A percentile compares a stretch with the other conserved stretches of the same genome.
Conservation (phyloP, 2,113 vertebrate genomes). For the Hemiscyllium ocellatum region DNA sequence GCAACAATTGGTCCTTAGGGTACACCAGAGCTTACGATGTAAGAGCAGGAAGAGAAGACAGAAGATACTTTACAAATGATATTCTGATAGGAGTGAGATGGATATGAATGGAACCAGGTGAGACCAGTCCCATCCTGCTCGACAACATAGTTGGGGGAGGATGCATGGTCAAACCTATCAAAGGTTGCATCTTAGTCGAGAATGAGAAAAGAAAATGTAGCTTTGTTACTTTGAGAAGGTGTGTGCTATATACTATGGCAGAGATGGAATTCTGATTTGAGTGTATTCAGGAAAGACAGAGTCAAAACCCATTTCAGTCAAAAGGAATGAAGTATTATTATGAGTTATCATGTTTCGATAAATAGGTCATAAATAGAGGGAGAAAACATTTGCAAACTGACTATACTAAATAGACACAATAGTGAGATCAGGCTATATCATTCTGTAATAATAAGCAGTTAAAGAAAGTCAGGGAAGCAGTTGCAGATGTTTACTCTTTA, state of each 20-base stretch:
- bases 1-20: too few species aligned
- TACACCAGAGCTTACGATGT: too few species aligned
- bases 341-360: background rate
- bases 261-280: background rate
- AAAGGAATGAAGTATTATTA: background rate
- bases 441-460: background rate
- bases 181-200: background rate
- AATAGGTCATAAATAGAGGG: background rate
- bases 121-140: too few species aligned
- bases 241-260: background rate
- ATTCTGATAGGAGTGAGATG: too few species aligned
- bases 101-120: too few species aligned
- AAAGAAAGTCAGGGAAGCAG: background rate
- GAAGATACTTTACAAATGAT: too few species aligned
- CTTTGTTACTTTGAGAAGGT: background rate
- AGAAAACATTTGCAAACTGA: background rate
- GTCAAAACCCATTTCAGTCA: background rate
- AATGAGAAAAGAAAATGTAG: background rate
- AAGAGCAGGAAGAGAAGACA: too few species aligned
- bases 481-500: background rate
- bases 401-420: background rate
- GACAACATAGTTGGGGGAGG: too few species aligned
- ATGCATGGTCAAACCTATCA: background rate
- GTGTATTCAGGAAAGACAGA: background rate
- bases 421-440: background rate